Evolutionary conservation across 2,888 invertebrate species (phyloP), one percentile per base, ranked within the genome.

Genomic region (Cartodere bifasciata): DNA sequence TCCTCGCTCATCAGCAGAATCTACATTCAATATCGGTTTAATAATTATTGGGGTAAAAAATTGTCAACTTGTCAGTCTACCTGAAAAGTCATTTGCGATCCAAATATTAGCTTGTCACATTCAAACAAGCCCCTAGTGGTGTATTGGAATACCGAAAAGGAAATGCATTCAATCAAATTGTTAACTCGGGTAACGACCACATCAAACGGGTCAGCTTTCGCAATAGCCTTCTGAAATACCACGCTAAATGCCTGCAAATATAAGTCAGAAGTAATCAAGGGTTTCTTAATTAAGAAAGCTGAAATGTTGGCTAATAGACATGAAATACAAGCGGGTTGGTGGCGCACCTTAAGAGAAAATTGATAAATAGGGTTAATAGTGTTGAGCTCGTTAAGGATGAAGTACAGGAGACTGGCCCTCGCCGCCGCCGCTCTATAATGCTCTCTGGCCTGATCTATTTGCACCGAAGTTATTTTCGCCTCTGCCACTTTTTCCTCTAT

Each of bases 361-460:
- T 94, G 92, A 58, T 95, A 95, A 48, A 95, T 92, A 1, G 91
- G 91, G 63, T 94, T 92, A 38, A 95, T 92, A 16, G 88, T 91
- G 60, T 91, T 87, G 35, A 95, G 66, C 45, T 95, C 94, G 52
- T 94, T 94, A 22, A 95, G 64, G 44, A 95, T 92, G 51, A 95
- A 95, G 60, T 95, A 95, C 1, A 95, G 65, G 3, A 95, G 67
- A 31, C 92, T 92, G 0, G 94, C 92, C 50, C 94, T 68, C 1
- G 90, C 85, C 1, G 94, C 90, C 2, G 92, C 94, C 7, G 84
- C 83, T 38, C 90, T 67, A 49, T 75, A 75, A 52, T 85, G 73
- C 61, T 95, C 94, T 37, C 94, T 70, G 3, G 95, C 92, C 45
- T 81, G 77, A 58, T 95, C 94, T 48, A 95, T 95, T 65, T 92